These are phyloP conservation scores for Dorcus hopei DNA, from an alignment of 2,888 invertebrate genomes.

Conservation along the genomic window DNA sequence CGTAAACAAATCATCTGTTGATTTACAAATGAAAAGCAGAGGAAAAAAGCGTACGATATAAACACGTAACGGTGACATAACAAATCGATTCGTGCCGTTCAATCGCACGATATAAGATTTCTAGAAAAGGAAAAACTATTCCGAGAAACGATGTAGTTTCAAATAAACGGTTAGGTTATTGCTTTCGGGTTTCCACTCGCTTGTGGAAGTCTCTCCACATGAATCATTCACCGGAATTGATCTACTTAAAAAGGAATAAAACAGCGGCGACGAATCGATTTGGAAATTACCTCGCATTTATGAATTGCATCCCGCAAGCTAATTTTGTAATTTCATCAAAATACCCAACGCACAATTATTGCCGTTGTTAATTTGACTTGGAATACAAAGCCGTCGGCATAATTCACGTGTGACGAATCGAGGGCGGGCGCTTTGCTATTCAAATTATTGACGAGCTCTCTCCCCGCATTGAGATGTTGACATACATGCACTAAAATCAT, in stretches of 20 bases:
- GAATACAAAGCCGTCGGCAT: no score
- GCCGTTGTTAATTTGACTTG: no score
- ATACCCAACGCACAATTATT: no score
- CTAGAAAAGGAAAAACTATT: constrained; percentile 20
- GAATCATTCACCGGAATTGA: constrained; percentile 34
- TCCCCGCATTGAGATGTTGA: no score
- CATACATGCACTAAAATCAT: no score
- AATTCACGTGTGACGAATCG: no score
- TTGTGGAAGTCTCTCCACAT: constrained; percentile 26
- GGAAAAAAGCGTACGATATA: not conserved
- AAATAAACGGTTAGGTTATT: constrained; percentile 34
- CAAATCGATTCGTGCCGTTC: constrained; percentile 19
- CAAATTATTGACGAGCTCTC: no score
- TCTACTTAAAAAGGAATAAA: constrained; percentile 29
- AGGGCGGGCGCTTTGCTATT: no score
- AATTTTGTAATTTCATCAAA: no score
- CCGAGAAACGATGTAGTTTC: constrained; percentile 29
- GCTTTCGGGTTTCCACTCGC: constrained; percentile 24
- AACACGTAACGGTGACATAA: constrained; percentile 9
- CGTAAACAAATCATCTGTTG: no score
- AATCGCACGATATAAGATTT: constrained; percentile 16
- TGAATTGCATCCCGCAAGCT: no score
- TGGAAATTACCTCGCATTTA: constrained; percentile 1
- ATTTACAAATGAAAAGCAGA: not conserved
- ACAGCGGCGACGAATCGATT: constrained; percentile 1